Evolutionary conservation across 2,888 invertebrate genomes (phyloP).

Genomic region (Tolmerus cingulatus): DNA sequence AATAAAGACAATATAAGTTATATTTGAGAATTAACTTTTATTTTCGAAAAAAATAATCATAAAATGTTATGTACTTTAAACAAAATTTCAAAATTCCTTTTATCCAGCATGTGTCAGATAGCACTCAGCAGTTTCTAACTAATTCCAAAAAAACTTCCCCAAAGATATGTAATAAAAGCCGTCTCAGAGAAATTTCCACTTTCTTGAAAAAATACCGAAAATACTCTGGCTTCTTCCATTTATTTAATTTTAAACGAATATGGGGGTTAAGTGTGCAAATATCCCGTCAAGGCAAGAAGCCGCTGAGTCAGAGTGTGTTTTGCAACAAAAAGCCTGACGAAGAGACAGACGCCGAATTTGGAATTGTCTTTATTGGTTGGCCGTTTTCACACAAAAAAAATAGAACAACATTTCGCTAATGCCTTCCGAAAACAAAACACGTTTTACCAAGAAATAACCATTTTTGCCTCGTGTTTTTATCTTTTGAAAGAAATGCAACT

Average conservation of each 20-base stretch:
- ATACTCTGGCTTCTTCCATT: not conserved
- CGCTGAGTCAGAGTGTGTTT: not conserved
- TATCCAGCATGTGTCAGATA: not conserved
- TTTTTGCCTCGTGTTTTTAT: not conserved
- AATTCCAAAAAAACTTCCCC: not conserved
- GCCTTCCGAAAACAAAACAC: not conserved
- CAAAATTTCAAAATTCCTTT: no score
- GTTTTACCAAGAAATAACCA: not conserved
- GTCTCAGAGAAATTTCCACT: not conserved
- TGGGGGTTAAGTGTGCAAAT: not conserved
- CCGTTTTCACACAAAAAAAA: not conserved
- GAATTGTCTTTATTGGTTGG: not conserved
- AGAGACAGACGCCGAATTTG: not conserved
- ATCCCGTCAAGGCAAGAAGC: not conserved
- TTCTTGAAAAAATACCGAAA: not conserved
- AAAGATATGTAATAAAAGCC: no score
- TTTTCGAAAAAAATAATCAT: no score
- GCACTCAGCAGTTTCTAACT: not conserved
- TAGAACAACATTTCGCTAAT: not conserved
- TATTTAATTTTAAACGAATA: not conserved
- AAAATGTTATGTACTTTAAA: no score
- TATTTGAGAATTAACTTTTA: no score
- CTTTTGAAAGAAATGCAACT: not conserved
- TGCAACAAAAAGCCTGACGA: not conserved
- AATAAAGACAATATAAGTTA: no score